Evolutionary conservation across 2,113 vertebrate genomes (phyloP), one percentile per base, ranked within the genome.

Genomic region (Leucopternis melanops): DNA sequence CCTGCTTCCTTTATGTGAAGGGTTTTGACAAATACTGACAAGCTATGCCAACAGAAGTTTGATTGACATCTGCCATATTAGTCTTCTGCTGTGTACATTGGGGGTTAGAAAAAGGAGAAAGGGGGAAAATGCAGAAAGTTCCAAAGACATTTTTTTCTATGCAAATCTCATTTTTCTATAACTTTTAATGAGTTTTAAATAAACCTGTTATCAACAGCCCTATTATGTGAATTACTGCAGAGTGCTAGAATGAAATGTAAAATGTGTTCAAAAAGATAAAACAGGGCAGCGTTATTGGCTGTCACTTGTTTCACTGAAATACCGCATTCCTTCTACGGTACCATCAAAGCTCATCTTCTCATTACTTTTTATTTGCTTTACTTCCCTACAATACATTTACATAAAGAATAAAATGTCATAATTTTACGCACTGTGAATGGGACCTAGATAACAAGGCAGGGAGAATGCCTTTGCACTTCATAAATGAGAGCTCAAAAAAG

Each of bases 181-280:
- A 81, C 74, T 90, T 97, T 42, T 57, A 95, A 94, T 67, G 70
- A 94, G 72, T 95, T 96, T 97, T 80, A 93, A 91, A 94, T 78
- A 82, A 84, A 84, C 67, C 77, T 83, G 40, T 80, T 92, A 93
- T 95, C 84, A 93, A 92, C 50, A 73, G 52, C 36, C 31, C 2
- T 69, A 88, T 82, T 94, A 84, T 31, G 13, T 85, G 91, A 93
- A 97, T 93, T 84, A 94, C 78, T 81, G 78, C 57, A 77, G 44
- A 85, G 71, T 58, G 61, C 86, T 80, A 81, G 72, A 91, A 91
- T 74, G 57, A 94, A 97, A 96, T 73, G 50, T 73, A 95, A 95
- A 97, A 93, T 88, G 86, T 94, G 88, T 93, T 94, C 70, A 81
- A 92, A 91, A 86, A 92, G 95, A 97, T 97, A 97, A 94, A 95